These are phyloP conservation scores for Cuculus canorus DNA, from an alignment of 2,797 vertebrate species.

Conservation along the genomic window DNA sequence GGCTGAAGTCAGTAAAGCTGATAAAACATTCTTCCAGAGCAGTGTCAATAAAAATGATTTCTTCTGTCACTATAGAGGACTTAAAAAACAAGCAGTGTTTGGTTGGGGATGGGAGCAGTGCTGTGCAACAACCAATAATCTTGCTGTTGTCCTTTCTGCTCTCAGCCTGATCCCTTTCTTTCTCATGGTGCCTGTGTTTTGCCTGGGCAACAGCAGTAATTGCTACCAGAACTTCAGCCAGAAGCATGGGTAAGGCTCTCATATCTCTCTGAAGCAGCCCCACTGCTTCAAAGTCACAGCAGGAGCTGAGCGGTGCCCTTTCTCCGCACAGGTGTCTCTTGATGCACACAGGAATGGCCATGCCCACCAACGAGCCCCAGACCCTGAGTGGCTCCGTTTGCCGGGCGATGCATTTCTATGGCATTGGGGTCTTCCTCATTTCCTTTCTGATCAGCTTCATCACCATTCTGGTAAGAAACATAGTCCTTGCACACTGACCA, in stretches of 20 bases:
- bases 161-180: conserved; percentile 83
- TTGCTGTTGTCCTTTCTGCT: neutral
- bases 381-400: conserved; percentile 69
- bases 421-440: conserved; percentile 79
- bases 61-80: no score
- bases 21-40: neutral
- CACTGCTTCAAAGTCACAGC: rapidly evolving
- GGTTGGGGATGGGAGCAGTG: neutral
- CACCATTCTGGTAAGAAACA: conserved; percentile 80
- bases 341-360: conserved; percentile 79
- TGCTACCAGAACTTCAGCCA: conserved; percentile 86
- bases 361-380: conserved; percentile 6
- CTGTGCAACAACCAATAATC: neutral
- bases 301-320: conserved; percentile 55
- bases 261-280: neutral
- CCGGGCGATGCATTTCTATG: conserved; percentile 76
- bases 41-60: neutral
- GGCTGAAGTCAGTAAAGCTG: neutral
- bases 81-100: neutral
- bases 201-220: conserved; percentile 77
- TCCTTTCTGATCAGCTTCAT: conserved; percentile 83
- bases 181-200: conserved; percentile 85
- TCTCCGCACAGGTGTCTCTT: conserved; percentile 84
- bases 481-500: rapidly evolving
- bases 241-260: conserved; percentile 82